phyloP scores from a whole-genome alignment of 2,888 invertebrate genomes.

The Cynaeus angustus region DNA sequence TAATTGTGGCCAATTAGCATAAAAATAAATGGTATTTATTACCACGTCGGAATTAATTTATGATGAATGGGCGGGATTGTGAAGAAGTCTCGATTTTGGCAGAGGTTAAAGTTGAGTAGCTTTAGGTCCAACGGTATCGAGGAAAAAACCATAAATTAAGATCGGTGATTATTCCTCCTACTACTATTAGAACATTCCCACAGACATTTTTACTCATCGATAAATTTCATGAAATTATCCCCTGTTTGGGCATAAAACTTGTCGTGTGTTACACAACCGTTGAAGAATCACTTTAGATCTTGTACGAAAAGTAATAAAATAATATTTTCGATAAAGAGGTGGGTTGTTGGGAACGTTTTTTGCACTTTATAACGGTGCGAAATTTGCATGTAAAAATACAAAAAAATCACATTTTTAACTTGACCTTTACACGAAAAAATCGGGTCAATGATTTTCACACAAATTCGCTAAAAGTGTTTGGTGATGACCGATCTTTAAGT shows the following conservation, averaged over 20 bases:
- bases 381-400: not conserved
- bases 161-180: slow-evolving; percentile 26
- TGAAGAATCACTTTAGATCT: not conserved
- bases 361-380: not conserved
- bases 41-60: slow-evolving; percentile 15
- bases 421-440: slow-evolving; percentile 1
- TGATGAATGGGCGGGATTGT: slow-evolving; percentile 11
- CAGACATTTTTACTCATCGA: slow-evolving; percentile 24
- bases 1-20: slow-evolving; percentile 29
- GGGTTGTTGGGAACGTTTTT: too few species aligned
- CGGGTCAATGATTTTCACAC: slow-evolving; percentile 7
- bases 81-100: slow-evolving; percentile 1
- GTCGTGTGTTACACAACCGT: slow-evolving; percentile 16
- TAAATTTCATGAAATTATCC: slow-evolving; percentile 31
- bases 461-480: slow-evolving; percentile 2
- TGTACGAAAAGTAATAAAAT: not conserved
- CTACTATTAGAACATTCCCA: slow-evolving; percentile 24
- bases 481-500: too few species aligned
- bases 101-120: slow-evolving; percentile 9
- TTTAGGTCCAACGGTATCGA: slow-evolving; percentile 6
- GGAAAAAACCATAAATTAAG: slow-evolving; percentile 30
- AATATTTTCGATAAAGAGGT: too few species aligned
- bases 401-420: not conserved
- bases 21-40: slow-evolving; percentile 13
- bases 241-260: slow-evolving; percentile 21